Percentiles rank a stretch among this genome's conserved stretches.
Evolutionary conservation across 2,113 vertebrate species (phyloP).

Genomic region (Cyrtonyx montezumae): DNA sequence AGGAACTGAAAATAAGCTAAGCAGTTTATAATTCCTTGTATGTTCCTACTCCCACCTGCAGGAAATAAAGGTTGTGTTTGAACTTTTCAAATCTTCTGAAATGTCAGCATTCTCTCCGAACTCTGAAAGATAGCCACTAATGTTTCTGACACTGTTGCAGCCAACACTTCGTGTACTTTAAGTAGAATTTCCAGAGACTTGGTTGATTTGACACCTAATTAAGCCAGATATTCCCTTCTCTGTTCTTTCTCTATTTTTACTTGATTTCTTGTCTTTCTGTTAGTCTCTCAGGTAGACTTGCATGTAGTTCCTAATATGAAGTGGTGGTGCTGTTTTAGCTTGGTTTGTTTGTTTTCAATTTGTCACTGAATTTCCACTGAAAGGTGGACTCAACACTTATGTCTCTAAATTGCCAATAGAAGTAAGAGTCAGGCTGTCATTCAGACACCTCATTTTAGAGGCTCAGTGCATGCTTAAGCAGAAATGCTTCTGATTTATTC

Average conservation of each 20-base stretch:
- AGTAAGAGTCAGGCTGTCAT: not conserved
- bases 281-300: not conserved
- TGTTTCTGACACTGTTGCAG: not conserved
- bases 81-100: constrained; percentile 47
- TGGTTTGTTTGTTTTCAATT: not conserved
- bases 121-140: not conserved
- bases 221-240: not conserved
- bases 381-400: not conserved
- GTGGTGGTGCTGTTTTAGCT: rapidly evolving
- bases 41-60: constrained; percentile 1
- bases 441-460: not conserved
- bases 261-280: not conserved
- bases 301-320: not conserved
- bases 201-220: not conserved
- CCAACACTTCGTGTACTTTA: not conserved
- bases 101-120: not conserved
- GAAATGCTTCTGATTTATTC: not conserved
- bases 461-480: not conserved
- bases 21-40: not conserved
- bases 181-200: not conserved
- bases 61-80: constrained; percentile 9
- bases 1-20: not conserved
- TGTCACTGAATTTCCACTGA: not conserved
- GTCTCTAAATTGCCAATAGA: not conserved
- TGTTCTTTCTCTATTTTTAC: not conserved